Conservation (phyloP, 2,113 vertebrate genomes). For the Pyxicephalus adspersus region DNA sequence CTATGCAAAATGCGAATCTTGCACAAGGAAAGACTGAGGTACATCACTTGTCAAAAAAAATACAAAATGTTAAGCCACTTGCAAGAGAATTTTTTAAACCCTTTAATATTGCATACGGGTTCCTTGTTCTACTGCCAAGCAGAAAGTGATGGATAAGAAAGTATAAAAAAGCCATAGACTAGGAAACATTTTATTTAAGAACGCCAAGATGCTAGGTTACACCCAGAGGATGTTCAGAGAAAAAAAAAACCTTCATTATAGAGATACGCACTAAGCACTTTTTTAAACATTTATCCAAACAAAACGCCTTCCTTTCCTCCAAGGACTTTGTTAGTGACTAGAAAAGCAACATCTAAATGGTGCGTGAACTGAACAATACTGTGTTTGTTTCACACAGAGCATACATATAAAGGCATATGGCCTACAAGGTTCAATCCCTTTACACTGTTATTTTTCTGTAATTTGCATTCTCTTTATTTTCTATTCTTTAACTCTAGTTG, state of each 20-base stretch:
- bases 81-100: constrained; percentile 27
- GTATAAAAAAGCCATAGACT: constrained; percentile 10
- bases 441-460: too few relatives aligned
- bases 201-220: constrained; percentile 12
- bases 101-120: constrained; percentile 37
- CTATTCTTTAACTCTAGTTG: too few relatives aligned
- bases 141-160: constrained; percentile 6
- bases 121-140: constrained; percentile 7
- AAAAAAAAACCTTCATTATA: constrained; percentile 6
- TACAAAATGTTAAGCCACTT: constrained; percentile 24
- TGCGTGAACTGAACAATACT: neutral
- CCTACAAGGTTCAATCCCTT: too few relatives aligned
- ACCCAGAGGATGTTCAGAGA: neutral
- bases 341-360: neutral
- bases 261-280: neutral
- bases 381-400: too few relatives aligned
- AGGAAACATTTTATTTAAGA: constrained; percentile 18
- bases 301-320: neutral
- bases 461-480: too few relatives aligned
- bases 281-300: constrained; percentile 17
- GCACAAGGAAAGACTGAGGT: constrained; percentile 1
- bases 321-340: neutral
- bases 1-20: constrained; percentile 7
- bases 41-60: constrained; percentile 6
- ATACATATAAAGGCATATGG: too few relatives aligned